These are phyloP conservation scores for Tyrophagus putrescentiae DNA, from an alignment of 1,140 invertebrate species.

Conservation along the genomic window DNA sequence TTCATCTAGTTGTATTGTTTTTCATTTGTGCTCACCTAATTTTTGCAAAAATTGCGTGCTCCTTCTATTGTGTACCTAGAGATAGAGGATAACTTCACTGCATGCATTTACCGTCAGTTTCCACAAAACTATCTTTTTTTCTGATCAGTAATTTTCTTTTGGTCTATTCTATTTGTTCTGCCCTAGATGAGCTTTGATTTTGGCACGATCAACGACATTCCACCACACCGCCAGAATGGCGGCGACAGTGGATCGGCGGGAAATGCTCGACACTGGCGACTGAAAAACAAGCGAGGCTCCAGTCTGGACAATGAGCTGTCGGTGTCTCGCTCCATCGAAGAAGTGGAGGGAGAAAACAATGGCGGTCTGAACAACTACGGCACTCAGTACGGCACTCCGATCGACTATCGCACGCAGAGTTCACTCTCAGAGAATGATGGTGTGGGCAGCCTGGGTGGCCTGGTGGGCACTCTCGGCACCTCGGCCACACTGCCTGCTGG, in stretches of 20 bases:
- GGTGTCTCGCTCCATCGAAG: neutral
- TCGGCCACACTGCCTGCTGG: neutral
- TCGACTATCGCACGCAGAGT: neutral
- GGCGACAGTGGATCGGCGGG: neutral
- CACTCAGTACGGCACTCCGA: neutral
- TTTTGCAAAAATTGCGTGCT: too few species aligned
- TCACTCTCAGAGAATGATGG: slow-evolving; percentile 8
- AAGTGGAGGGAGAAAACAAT: too few species aligned
- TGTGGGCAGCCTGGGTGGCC: neutral
- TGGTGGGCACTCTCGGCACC: neutral
- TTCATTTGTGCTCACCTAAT: too few species aligned
- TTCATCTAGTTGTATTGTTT: too few species aligned
- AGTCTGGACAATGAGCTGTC: slow-evolving; percentile 6
- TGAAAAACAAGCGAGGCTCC: neutral
- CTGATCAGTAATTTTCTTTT: neutral
- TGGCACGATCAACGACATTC: neutral
- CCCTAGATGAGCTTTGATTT: slow-evolving; percentile 5
- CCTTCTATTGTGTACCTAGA: too few species aligned
- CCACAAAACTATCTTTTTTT: too few species aligned
- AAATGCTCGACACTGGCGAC: slow-evolving; percentile 1
- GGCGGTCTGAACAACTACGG: too few species aligned
- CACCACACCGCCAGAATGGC: neutral
- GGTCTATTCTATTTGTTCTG: neutral
- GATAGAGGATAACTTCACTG: too few species aligned
- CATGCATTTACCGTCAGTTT: too few species aligned